Conservation (phyloP, 1,140 invertebrate species). For the Temnothorax longispinosus region DNA sequence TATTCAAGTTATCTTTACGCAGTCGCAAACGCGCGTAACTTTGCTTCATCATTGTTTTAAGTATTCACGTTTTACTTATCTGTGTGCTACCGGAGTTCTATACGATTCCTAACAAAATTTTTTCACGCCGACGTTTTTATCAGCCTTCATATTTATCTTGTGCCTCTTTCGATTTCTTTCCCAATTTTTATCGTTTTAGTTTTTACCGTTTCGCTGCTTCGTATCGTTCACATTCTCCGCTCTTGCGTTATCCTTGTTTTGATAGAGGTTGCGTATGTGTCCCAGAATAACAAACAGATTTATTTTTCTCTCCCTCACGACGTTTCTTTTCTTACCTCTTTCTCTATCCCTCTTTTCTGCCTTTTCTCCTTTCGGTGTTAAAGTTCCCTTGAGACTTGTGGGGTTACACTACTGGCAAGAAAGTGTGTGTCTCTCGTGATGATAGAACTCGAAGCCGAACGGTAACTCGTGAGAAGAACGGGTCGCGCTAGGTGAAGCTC, state of each 20-base stretch:
- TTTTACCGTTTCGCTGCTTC: conserved; percentile 4
- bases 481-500: not conserved
- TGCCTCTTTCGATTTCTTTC: not conserved
- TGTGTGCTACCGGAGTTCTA: not conserved
- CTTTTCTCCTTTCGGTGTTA: not conserved
- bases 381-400: conserved; percentile 4
- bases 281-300: conserved; percentile 49
- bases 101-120: conserved; percentile 10
- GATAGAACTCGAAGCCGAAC: conserved; percentile 37
- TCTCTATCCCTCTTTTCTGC: not conserved
- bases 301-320: conserved; percentile 21
- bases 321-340: not conserved
- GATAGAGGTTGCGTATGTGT: not conserved
- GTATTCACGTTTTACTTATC: not conserved
- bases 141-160: not conserved
- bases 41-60: conserved; percentile 13
- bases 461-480: conserved; percentile 6
- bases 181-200: conserved; percentile 15
- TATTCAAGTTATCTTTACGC: conserved; percentile 2
- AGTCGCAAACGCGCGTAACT: not conserved
- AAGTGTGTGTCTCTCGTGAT: conserved; percentile 42
- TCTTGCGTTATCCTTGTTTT: conserved; percentile 19
- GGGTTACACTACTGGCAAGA: conserved; percentile 36
- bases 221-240: not conserved
- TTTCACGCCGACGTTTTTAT: not conserved